These are phyloP conservation scores for Nephotettix cincticeps DNA, from an alignment of 1,140 invertebrate genomes.

Conservation along the genomic window DNA sequence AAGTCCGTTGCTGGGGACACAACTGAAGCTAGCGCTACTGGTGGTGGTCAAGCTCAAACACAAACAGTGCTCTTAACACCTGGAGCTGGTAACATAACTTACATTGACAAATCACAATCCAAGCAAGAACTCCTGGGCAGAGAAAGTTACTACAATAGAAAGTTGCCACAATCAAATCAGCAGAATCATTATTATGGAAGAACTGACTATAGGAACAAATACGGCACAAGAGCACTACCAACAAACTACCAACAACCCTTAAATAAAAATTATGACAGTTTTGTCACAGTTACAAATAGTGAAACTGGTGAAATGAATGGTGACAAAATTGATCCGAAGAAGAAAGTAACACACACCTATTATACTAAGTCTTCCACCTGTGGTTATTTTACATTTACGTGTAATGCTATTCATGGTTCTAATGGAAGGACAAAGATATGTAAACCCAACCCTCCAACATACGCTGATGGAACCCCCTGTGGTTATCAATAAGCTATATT, in stretches of 20 bases:
- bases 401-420: conserved; percentile 71
- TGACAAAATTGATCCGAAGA: conserved; percentile 47
- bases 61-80: conserved; percentile 62
- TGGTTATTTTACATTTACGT: conserved; percentile 81
- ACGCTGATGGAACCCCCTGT: conserved; percentile 55
- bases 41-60: conserved; percentile 59
- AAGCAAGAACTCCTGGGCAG: conserved; percentile 26
- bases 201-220: conserved; percentile 22
- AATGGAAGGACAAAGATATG: conserved; percentile 77
- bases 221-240: conserved; percentile 14
- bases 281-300: conserved; percentile 73
- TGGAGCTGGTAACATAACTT: conserved; percentile 54
- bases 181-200: conserved; percentile 13
- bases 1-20: conserved; percentile 59
- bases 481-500: not conserved
- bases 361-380: conserved; percentile 83
- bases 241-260: conserved; percentile 32
- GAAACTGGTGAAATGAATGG: conserved; percentile 65
- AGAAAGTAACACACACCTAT: conserved; percentile 70
- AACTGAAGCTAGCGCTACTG: conserved; percentile 55
- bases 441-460: conserved; percentile 64
- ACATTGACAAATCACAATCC: conserved; percentile 40
- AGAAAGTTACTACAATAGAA: conserved; percentile 24
- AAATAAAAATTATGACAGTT: conserved; percentile 48
- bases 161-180: not conserved